Base-by-base conservation (phyloP, 1,140 invertebrate genomes). In the Nasonia longicornis region DNA sequence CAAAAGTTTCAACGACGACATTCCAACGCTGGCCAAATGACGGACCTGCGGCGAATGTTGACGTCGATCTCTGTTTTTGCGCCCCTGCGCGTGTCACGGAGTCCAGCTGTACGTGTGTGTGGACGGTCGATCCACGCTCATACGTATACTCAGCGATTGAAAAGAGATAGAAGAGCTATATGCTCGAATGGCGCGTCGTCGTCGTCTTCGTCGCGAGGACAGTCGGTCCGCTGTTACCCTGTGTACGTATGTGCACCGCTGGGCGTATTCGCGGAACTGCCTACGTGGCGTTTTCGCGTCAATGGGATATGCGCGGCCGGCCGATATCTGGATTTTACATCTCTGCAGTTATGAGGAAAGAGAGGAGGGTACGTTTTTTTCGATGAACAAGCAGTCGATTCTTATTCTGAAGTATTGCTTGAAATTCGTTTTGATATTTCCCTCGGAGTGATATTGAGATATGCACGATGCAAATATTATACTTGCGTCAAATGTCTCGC, bases 11-110 rank as follows among this genome's bases (percentile, higher is more conserved):
- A 79, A 86, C 82, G 77, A 83, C 82, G 0, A 69, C 80, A 42
- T 42, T 42, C 81, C 45, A 20, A n/a, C 52, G 52, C 3, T 3
- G 4, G 20, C 52, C 85, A 86, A 87, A 87, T 86, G 86, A 87
- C 85, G 81, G 83, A 86, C 80, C 86, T 84, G 77, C 84, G 81
- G 83, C 80, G 82, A 85, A 85, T 81, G 83, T 81, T 81, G 66
- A 77, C 80, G 35, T 64, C 31, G 70, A 74, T 52, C 72, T 35
- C 12, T 67, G 64, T 67, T 67, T 67, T n/a, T 31, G 64, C 52
- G 20, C 16, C 22, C 26, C 22, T 35, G 31, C 31, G 31, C 31
- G 31, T 7, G 63, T 64, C 14, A 35, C 31, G 4, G 31, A 58
- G 52, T n/a, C 64, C 22, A 8, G 3, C 20, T 66, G n/a, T n/a